Evolutionary conservation across 2,797 vertebrate genomes (phyloP), one percentile per base, ranked within the genome.

Genomic region (Sternotherus odoratus): DNA sequence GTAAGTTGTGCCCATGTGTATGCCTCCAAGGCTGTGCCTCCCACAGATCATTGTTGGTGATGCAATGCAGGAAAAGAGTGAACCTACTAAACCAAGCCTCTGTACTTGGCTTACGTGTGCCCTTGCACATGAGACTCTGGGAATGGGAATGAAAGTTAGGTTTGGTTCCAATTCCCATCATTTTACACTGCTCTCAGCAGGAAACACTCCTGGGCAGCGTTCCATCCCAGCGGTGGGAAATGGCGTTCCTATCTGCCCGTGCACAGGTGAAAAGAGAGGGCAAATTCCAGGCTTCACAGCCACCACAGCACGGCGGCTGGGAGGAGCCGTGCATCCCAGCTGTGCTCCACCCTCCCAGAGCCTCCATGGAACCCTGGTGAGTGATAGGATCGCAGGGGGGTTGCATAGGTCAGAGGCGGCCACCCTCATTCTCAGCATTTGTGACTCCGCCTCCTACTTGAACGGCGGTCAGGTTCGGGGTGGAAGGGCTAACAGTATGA

Each of bases 1-100:
- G 69, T 15, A 78, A 94, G 1, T 63, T 94, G 36, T 84, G 51
- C 46, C 82, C 19, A 3, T 0, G 0, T 13, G 15, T 39, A 11
- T 39, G 57, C 57, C 13, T 30, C 13, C 57, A 33, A 4, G 13
- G 1, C 57, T 60, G 28, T 57, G 54, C 56, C 66, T 83, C 24
- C 6, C 33, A 36, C 63, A n/a, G 17, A 66, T 21, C 33, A 36
- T 36, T n/a, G 63, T 23, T 23, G 36, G 21, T 11, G 21, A 39
- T 23, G 2, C 23, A 69, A 39, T 69, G 66, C 66, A 39, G 36
- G 39, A 69, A 36, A 36, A 66, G 63, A 36, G 8, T 1, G 33
- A 66, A 36, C 33, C 24, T 33, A 24, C 33, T 36, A 33, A 78
- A 24, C 30, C 19, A 78, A 36, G 21, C 53, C 51, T 56, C 16